Evolutionary conservation across 2,888 invertebrate species (phyloP).

Genomic region (Drosophila borborema): DNA sequence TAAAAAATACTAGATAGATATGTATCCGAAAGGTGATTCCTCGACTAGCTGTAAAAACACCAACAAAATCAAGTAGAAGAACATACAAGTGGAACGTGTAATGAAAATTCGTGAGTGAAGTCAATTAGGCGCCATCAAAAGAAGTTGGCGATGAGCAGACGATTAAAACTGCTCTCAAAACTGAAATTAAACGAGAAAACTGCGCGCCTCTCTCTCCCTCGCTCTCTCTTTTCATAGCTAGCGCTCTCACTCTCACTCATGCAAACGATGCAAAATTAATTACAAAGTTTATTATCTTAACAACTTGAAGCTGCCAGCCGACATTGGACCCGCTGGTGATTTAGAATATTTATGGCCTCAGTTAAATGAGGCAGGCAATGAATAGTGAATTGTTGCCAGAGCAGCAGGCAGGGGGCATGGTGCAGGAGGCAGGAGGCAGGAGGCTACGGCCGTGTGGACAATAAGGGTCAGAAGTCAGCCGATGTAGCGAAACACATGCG

Average conservation of each 20-base stretch:
- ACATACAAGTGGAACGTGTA: not conserved
- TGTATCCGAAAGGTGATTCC: conserved; percentile 29
- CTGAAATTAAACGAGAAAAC: conserved; percentile 43
- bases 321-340: conserved; percentile 68
- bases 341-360: conserved; percentile 78
- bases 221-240: not conserved
- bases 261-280: conserved; percentile 81
- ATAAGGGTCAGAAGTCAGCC: conserved; percentile 33
- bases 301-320: conserved; percentile 65
- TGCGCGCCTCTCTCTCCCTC: not conserved
- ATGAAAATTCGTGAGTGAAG: conserved; percentile 69
- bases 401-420: too few relatives aligned
- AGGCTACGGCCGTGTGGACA: not conserved
- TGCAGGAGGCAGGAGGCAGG: not conserved
- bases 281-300: conserved; percentile 81
- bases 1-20: conserved; percentile 10
- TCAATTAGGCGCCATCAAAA: conserved; percentile 63
- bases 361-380: conserved; percentile 78
- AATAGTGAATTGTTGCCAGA: conserved; percentile 13
- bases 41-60: conserved; percentile 43
- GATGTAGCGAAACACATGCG: conserved; percentile 35
- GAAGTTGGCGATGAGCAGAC: conserved; percentile 39
- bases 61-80: not conserved
- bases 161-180: conserved; percentile 46
- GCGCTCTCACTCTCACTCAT: conserved; percentile 16